Percentiles rank a stretch among this genome's conserved stretches.
Conservation (phyloP, 2,888 invertebrate genomes). For the Harpalus rufipes region DNA sequence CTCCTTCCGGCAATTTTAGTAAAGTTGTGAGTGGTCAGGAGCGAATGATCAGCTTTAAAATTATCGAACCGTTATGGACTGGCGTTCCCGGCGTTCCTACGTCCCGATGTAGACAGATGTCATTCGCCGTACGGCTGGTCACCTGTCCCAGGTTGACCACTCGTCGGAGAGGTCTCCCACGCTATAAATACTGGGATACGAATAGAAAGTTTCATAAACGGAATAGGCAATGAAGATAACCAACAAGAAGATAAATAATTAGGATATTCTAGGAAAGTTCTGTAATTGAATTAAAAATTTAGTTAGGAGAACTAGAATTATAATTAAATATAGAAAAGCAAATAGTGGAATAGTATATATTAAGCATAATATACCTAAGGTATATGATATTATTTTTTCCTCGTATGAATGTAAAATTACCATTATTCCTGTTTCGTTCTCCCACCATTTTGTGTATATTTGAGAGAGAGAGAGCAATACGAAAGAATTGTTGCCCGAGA, state of each 20-base stretch:
- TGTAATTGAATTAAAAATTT: no score
- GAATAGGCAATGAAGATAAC: no score
- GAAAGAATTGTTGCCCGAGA: neutral
- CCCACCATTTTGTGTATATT: constrained; percentile 40
- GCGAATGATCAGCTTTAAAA: constrained; percentile 65
- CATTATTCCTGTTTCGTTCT: neutral
- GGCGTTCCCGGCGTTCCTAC: constrained; percentile 34
- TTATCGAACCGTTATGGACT: constrained; percentile 64
- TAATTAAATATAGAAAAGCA: no score
- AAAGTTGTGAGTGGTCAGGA: constrained; percentile 56
- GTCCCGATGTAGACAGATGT: constrained; percentile 43
- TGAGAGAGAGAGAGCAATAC: constrained; percentile 9
- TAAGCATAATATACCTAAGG: no score
- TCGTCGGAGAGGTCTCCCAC: neutral
- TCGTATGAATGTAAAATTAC: constrained; percentile 25
- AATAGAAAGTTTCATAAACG: no score
- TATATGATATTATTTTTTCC: neutral
- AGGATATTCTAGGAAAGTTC: no score
- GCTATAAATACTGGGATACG: constrained; percentile 51
- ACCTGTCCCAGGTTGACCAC: constrained; percentile 19
- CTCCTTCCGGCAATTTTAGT: constrained; percentile 43
- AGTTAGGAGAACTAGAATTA: no score
- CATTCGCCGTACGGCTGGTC: constrained; percentile 35
- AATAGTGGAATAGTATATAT: no score
- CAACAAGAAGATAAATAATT: no score